Evolutionary conservation across 1,140 invertebrate genomes (phyloP), one percentile per base, ranked within the genome.

Genomic region (Aphelinus atriplicis): DNA sequence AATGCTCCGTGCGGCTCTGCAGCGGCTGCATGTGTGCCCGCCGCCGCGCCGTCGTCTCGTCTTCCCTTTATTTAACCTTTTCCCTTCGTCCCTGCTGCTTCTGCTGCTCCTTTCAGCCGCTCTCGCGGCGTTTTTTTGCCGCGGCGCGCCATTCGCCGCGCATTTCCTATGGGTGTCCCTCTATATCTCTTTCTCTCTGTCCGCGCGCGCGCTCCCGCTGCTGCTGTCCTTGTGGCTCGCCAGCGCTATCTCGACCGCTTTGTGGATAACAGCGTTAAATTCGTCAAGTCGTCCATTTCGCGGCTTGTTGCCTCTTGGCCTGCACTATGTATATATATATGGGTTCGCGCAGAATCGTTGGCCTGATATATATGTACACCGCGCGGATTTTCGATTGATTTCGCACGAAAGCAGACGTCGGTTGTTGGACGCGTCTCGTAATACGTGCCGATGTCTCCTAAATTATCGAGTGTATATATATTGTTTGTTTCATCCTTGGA

Each of bases 1-100:
- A 86, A 86, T 86, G 84, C 83, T 76, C 61, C 55, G 47, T 66
- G 50, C 9, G 47, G 9, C n/a, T 26, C 47, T 4, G 10, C 66
- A 43, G 48, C 7, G 50, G 57, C 43, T 46, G 78, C 80, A 73
- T 80, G 80, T 76, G 76, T 78, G 76, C 72, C 80, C 57, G 64
- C 70, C 26, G 26, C 26, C 55, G 46, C 50, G 43, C 9, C 73
- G 9, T 71, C 75, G 56, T 69, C 73, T 58, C 76, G 45, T 71
- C 75, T 67, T 66, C 76, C 69, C 72, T 75, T 78, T 79, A 75
- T 79, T 78, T 79, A 77, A 68, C 78, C 77, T 79, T 75, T 77
- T 72, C 73, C 75, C 78, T 46, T 2, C 48, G 45, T 3, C 55
- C 55, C 10, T 26, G 50, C 58, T 10, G 1, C 60, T 47, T n/a